Evolutionary conservation across 2,113 vertebrate genomes (phyloP), one percentile per base, ranked within the genome.

Genomic region (Macrotus californicus): DNA sequence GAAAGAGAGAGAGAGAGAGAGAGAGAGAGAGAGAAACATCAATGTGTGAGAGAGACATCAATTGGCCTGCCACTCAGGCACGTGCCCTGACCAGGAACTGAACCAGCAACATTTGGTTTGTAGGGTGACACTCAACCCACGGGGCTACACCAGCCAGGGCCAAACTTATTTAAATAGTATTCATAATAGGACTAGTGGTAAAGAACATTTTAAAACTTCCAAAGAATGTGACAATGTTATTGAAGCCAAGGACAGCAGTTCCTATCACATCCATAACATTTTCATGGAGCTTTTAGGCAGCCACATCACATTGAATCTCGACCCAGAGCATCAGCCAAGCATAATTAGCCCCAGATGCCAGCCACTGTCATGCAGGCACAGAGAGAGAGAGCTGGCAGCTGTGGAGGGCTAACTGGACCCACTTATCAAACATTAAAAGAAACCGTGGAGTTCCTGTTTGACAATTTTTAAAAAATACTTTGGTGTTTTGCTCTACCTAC

Each of bases 221-320:
- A n/a, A 75, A 97, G 96, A 98, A 97, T 86, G 85, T 91, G 54
- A 85, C 91, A 90, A 92, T 96, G 85, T 94, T 95, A 70, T 73
- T 39, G 96, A 95, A 96, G 97, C 93, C 94, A 91, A 79, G 75
- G 88, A 89, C 0, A 0, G 69, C 11, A 41, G 50, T 96, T 90
- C 91, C 91, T 82, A 39, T 43, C 75, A 97, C 64, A 96, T 90
- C 96, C 94, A 90, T 70, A 95, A 93, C 77, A 93, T 90, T 59
- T 96, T 95, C 96, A 96, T 19, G 87, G 91, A 82, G 75, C 3
- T 91, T 87, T 64, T 72, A 95, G 95, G 93, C 84, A 86, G 88
- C 87, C 75, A 75, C 39, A 46, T 79, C 89, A 89, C 48, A 96
- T 66, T 94, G 94, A 93, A 76, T 77, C 76, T 97, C 95, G 82